Evolutionary conservation across 2,113 vertebrate species (phyloP), one percentile per base, ranked within the genome.

Genomic region (Archocentrus centrarchus): DNA sequence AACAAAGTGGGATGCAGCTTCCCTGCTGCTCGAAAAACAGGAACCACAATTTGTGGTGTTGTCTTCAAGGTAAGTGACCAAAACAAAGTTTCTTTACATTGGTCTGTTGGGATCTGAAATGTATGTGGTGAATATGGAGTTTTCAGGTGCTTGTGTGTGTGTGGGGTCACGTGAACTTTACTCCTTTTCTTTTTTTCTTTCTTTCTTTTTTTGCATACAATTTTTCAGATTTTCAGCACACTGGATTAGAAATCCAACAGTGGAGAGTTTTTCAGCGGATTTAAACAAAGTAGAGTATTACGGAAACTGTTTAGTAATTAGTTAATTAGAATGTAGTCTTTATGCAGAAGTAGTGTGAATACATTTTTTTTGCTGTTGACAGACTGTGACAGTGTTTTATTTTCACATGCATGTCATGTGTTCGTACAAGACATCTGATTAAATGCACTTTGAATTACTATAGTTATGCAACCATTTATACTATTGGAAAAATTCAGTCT

Each of bases 31-130:
- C 96, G 97, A 32, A 99, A 98, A 94, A 99, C 98, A 0, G 98
- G 98, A 81, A 99, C 98, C 2, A 99, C 98, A 17, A 99, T 99
- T 84, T 98, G 97, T 53, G 98, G 98, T 0, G 59, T 99, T 6
- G 96, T 99, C 44, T 99, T 93, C 86, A 99, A 98, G 97, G 98
- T 99, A 95, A 88, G 89, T 41, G 55, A 44, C 11, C 11, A 11
- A 75, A 27, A 35, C 17, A 9, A 27, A 3, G 17, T 7, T 3
- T 15, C 59, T 57, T 39, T 2, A 75, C 27, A n/a, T 20, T 20
- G 17, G 6, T 53, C 66, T 53, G 44, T 13, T 70, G 47, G 15
- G 44, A 2, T 20, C 53, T 20, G 10, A 55, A 8, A 20, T 9
- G 18, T 7, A n/a, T 10, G 50, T 50, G 47, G 18, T 20, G 18